Conservation (phyloP, 2,888 invertebrate genomes). For the Reticulitermes lucifugus region DNA sequence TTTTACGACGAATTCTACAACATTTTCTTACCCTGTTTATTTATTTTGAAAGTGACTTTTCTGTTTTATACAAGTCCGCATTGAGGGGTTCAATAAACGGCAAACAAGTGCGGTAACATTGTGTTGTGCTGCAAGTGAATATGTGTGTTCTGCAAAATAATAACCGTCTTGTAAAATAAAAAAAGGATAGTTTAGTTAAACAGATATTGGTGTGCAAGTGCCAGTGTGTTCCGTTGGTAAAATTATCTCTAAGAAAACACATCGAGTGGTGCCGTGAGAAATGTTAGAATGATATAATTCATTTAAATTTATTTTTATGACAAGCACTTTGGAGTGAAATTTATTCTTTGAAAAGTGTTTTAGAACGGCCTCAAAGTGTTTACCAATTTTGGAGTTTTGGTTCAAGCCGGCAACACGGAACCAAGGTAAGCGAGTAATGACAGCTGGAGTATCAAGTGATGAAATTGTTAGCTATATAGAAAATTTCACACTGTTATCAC, state of each 20-base stretch:
- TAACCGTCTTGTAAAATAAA: not conserved
- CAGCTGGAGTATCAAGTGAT: too few relatives aligned
- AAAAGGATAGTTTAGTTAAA: not conserved
- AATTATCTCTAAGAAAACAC: not conserved
- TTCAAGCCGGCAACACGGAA: conserved; percentile 48
- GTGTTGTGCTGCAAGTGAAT: conserved; percentile 9
- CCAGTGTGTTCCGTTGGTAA: not conserved
- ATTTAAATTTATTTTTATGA: not conserved
- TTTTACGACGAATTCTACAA: not conserved
- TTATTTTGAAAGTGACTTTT: not conserved
- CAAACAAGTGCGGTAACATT: not conserved
- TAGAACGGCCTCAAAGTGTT: conserved; percentile 48
- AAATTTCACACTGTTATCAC: too few relatives aligned
- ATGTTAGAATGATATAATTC: not conserved
- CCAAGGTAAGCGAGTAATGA: conserved; percentile 44
- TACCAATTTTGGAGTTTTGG: conserved; percentile 45
- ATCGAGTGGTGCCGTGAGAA: not conserved
- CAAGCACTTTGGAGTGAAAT: not conserved
- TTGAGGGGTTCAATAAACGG: not conserved
- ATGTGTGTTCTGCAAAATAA: not conserved
- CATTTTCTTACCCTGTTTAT: not conserved
- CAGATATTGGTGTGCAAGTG: not conserved
- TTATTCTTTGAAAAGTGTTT: not conserved
- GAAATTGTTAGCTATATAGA: too few relatives aligned
- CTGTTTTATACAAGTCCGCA: not conserved